A percentile compares a stretch with the other conserved stretches of the same genome.
Evolutionary conservation across 2,113 vertebrate species (phyloP).

Genomic region (Telmatochromis sp.): DNA sequence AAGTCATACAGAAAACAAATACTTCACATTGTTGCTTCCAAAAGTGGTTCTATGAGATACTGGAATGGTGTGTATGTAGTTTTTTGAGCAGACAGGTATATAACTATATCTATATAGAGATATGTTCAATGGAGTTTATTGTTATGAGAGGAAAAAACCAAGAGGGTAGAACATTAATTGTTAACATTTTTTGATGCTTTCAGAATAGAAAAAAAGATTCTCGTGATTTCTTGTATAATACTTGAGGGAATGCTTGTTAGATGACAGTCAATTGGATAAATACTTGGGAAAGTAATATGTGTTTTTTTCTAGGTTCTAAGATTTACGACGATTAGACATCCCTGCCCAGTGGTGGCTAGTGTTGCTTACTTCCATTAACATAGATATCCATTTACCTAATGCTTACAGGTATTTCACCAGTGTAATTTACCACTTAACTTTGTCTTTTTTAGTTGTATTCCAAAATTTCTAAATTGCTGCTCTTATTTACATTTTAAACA

Average conservation of each 20-base stretch:
- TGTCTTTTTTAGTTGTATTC: not conserved
- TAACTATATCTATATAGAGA: not conserved
- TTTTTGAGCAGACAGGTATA: not conserved
- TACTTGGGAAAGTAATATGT: not conserved
- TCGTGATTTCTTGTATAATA: not conserved
- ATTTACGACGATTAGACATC: not conserved
- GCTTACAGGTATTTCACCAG: not conserved
- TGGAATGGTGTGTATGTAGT: not conserved
- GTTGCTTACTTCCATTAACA: not conserved
- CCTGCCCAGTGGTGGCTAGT: not conserved
- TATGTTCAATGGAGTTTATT: not conserved
- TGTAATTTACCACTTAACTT: not conserved
- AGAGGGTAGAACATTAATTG: not conserved
- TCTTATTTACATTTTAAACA: not conserved
- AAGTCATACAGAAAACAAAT: not conserved
- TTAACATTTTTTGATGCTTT: not conserved
- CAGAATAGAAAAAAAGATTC: not conserved
- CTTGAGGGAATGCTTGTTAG: not conserved
- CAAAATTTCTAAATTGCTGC: not conserved
- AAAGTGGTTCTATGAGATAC: not conserved
- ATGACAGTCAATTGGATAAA: not conserved
- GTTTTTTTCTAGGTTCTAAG: not conserved
- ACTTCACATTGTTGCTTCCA: not conserved
- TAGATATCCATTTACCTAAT: not conserved
- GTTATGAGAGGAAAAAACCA: not conserved